phyloP scores from a whole-genome alignment of 2,888 invertebrate genomes.

The Ellobium chinense region DNA sequence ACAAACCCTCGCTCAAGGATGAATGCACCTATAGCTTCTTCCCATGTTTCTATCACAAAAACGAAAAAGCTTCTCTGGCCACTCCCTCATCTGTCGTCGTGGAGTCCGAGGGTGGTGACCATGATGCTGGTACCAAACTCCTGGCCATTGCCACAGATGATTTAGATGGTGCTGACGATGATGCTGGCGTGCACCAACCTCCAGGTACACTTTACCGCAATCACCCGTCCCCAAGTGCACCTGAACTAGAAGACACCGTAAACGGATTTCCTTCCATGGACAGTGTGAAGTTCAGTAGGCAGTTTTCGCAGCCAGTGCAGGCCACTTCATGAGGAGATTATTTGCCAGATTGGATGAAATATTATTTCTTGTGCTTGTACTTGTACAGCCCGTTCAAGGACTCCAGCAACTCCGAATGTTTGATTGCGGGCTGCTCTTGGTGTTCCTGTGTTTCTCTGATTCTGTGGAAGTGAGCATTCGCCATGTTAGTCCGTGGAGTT shows the following conservation, averaged over 20 bases:
- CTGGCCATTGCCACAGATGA: constrained; percentile 43
- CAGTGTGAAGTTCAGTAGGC: constrained; percentile 32
- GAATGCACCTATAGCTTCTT: constrained; percentile 38
- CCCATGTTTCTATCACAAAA: constrained; percentile 32
- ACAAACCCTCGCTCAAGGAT: constrained; percentile 27
- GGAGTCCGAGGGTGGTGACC: constrained; percentile 21
- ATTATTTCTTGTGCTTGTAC: no score
- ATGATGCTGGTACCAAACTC: constrained; percentile 45
- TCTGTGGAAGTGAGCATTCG: no score
- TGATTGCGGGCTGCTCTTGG: no score
- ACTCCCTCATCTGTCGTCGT: not conserved
- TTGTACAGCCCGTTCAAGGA: no score
- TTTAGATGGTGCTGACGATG: constrained; percentile 4
- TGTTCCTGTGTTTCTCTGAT: no score
- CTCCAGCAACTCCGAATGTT: no score
- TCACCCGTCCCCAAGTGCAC: constrained; percentile 43
- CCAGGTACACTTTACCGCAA: constrained; percentile 31
- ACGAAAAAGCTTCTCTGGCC: constrained; percentile 14
- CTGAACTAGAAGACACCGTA: constrained; percentile 7
- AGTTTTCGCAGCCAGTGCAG: constrained; percentile 43
- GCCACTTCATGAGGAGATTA: constrained; percentile 36
- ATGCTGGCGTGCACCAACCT: not conserved
- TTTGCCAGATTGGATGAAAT: not conserved
- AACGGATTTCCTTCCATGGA: constrained; percentile 22
- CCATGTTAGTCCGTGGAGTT: no score